Evolutionary conservation across 2,888 invertebrate genomes (phyloP), one percentile per base, ranked within the genome.

Genomic region (Ceratothoa steindachneri): DNA sequence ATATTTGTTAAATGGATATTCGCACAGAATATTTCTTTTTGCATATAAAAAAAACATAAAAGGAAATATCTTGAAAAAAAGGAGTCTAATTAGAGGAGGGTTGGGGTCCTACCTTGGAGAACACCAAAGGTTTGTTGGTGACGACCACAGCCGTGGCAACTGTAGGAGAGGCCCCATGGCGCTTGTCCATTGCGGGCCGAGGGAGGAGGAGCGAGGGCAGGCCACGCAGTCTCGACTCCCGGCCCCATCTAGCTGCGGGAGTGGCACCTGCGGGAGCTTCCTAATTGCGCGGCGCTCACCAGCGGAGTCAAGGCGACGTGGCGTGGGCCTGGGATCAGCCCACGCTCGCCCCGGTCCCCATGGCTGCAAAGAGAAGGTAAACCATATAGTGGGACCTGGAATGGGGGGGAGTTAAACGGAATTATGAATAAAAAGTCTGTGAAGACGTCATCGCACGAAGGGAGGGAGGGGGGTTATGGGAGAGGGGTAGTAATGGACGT

Each of bases 191-290:
- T 60, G 60, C 60, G 60, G 60, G 60, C 2, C 3, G 1, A 60
- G 60, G 22, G 60, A 60, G 60, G 3, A 2, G 60, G 22, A 7
- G 60, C 3, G 22, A 2, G 22, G 3, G 22, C 60, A 24, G 60
- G 60, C 60, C 60, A 60, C 60, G 60, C 60, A 60, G 27, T 24
- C 60, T 60, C 60, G 27, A 60, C 60, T 60, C 60, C 60, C 60
- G 60, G 60, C 60, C 60, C 60, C 2, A 60, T 60, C 60, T 60
- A 60, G 60, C 60, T 55, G 55, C 60, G n/a, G 60, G n/a, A 1
- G 24, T n/a, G 27, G 27, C 60, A 60, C n/a, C 60, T 60, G 60
- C 60, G 60, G 60, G 60, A 24, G 60, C 60, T 60, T 24, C 24
- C 60, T 60, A 60, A 60, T n/a, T n/a, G 60, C 60, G 60, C 60